A percentile compares a stretch with the other conserved stretches of the same genome.
Conservation (phyloP, 2,113 vertebrate genomes). For the Varanus salvator region DNA sequence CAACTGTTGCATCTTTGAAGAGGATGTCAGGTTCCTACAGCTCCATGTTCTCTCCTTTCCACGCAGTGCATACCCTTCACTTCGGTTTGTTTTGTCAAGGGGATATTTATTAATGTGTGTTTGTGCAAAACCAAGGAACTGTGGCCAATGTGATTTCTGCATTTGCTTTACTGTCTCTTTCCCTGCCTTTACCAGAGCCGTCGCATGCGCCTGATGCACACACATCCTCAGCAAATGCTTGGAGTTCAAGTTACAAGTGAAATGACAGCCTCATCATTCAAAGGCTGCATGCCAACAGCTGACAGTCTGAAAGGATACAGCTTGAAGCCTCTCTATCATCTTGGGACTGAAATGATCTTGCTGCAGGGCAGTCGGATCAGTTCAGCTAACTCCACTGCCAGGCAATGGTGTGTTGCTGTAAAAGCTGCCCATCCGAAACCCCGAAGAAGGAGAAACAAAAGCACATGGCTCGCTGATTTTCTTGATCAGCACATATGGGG, state of each 20-base stretch:
- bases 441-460: slow-evolving; percentile 26
- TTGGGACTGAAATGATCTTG: slow-evolving; percentile 22
- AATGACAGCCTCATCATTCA: slow-evolving; percentile 41
- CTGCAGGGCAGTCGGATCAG: not conserved
- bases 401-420: not conserved
- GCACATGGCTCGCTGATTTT: slow-evolving; percentile 26
- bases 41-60: not conserved
- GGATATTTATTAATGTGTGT: not conserved
- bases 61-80: not conserved
- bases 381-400: slow-evolving; percentile 4
- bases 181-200: slow-evolving; percentile 28
- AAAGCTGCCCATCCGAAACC: not conserved
- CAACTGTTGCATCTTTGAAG: not conserved
- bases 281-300: slow-evolving; percentile 28
- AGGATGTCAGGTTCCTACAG: slow-evolving; percentile 1
- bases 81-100: not conserved
- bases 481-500: slow-evolving; percentile 20
- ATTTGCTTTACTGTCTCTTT: slow-evolving; percentile 15
- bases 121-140: not conserved
- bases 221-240: slow-evolving; percentile 39
- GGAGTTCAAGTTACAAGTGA: slow-evolving; percentile 60
- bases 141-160: slow-evolving; percentile 4
- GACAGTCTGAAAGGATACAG: not conserved
- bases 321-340: not conserved
- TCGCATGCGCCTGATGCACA: not conserved